These are phyloP conservation scores for Scortum barcoo DNA, from an alignment of 2,113 vertebrate genomes.

Conservation along the genomic window DNA sequence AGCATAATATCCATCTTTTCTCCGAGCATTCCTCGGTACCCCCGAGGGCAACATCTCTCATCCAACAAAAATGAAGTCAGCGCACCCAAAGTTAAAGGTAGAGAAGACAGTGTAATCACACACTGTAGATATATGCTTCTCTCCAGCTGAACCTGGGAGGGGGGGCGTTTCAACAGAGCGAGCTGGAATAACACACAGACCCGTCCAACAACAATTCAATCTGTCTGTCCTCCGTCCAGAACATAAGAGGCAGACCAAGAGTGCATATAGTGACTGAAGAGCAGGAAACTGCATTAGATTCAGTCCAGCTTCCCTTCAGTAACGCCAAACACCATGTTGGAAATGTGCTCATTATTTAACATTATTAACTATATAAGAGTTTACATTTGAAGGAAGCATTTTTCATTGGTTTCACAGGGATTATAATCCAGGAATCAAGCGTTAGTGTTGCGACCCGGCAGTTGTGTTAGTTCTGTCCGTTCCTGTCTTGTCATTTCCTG, in stretches of 20 bases:
- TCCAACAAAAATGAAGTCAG: conserved; percentile 67
- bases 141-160: conserved; percentile 62
- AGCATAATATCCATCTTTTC: conserved; percentile 64
- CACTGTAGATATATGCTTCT: conserved; percentile 57
- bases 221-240: conserved; percentile 21
- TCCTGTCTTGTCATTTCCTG: no score
- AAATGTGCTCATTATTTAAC: no score
- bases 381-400: no score
- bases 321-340: no score
- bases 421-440: no score
- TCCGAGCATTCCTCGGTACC: conserved; percentile 49
- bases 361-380: no score
- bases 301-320: not conserved
- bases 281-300: not conserved
- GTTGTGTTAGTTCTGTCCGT: no score
- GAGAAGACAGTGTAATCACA: conserved; percentile 58
- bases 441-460: no score
- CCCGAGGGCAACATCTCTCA: conserved; percentile 42
- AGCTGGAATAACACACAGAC: conserved; percentile 62
- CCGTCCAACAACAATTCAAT: conserved; percentile 57
- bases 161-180: conserved; percentile 51
- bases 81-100: conserved; percentile 40
- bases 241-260: not conserved
- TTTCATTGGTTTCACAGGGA: no score
- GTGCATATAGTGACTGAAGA: not conserved